Evolutionary conservation across 2,888 invertebrate species (phyloP).

Genomic region (Cremastobaeus sp.): DNA sequence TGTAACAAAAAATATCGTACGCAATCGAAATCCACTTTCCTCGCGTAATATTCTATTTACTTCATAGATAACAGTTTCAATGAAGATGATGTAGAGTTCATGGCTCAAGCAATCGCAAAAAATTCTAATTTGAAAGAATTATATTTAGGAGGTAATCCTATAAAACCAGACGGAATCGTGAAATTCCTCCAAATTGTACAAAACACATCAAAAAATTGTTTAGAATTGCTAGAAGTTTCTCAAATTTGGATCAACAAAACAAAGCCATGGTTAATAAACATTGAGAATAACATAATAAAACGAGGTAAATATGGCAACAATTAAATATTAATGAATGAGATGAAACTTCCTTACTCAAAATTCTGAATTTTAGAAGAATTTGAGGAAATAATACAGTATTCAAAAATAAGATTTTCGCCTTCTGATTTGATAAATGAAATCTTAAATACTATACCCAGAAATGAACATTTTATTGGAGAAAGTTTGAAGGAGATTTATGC

Average conservation of each 20-base stretch:
- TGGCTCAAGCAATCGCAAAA: slow-evolving; percentile 78
- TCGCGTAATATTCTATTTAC: too few species aligned
- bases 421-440: slow-evolving; percentile 71
- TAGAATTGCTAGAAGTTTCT: slow-evolving; percentile 79
- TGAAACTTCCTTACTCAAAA: too few species aligned
- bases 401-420: slow-evolving; percentile 37
- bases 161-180: slow-evolving; percentile 77
- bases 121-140: slow-evolving; percentile 78
- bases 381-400: slow-evolving; percentile 50
- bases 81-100: slow-evolving; percentile 68
- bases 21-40: too few species aligned
- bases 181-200: slow-evolving; percentile 58
- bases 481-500: slow-evolving; percentile 76
- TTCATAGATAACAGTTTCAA: slow-evolving; percentile 72
- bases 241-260: slow-evolving; percentile 79
- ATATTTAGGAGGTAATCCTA: slow-evolving; percentile 80
- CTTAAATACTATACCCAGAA: slow-evolving; percentile 65
- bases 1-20: too few species aligned
- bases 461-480: slow-evolving; percentile 69
- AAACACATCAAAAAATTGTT: slow-evolving; percentile 68
- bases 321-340: slow-evolving; percentile 71
- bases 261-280: slow-evolving; percentile 58
- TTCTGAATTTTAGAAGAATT: too few species aligned
- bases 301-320: not conserved
- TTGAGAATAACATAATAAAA: slow-evolving; percentile 59